A percentile compares a stretch with the other conserved stretches of the same genome.
Conservation (phyloP, 2,113 vertebrate genomes). For the Ascaphus truei region DNA sequence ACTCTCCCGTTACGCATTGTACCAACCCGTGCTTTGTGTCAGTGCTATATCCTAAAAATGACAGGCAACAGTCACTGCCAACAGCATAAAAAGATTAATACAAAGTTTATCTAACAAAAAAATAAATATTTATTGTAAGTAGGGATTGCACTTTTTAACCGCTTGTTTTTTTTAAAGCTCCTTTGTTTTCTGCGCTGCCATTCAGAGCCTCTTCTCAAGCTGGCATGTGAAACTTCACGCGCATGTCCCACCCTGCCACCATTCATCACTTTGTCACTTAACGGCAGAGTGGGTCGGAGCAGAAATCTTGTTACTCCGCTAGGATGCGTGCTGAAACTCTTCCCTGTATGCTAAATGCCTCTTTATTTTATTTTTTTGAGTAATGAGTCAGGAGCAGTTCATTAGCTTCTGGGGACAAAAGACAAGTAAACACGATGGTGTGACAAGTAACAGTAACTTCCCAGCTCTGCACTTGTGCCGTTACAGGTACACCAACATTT, state of each 20-base stretch:
- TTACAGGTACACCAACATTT: too few relatives aligned
- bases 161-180: not conserved
- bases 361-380: constrained; percentile 72
- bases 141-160: not conserved
- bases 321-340: constrained; percentile 65
- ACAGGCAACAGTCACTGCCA: too few relatives aligned
- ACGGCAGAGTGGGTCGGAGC: constrained; percentile 66
- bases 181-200: not conserved
- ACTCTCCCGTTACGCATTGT: too few relatives aligned
- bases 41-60: too few relatives aligned
- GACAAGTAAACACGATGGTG: constrained; percentile 46
- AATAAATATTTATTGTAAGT: too few relatives aligned
- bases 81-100: too few relatives aligned
- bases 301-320: constrained; percentile 66
- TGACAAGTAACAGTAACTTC: constrained; percentile 81
- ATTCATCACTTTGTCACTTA: constrained; percentile 29
- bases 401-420: constrained; percentile 72
- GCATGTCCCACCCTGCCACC: not conserved
- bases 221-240: constrained; percentile 11
- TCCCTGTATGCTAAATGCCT: constrained; percentile 75
- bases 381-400: constrained; percentile 83
- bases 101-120: too few relatives aligned
- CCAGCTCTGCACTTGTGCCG: not conserved
- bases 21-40: too few relatives aligned
- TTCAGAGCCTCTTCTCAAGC: constrained; percentile 7